A percentile compares a stretch with the other conserved stretches of the same genome.
Conservation (phyloP, 1,140 invertebrate species). For the Harpegnathos saltator region DNA sequence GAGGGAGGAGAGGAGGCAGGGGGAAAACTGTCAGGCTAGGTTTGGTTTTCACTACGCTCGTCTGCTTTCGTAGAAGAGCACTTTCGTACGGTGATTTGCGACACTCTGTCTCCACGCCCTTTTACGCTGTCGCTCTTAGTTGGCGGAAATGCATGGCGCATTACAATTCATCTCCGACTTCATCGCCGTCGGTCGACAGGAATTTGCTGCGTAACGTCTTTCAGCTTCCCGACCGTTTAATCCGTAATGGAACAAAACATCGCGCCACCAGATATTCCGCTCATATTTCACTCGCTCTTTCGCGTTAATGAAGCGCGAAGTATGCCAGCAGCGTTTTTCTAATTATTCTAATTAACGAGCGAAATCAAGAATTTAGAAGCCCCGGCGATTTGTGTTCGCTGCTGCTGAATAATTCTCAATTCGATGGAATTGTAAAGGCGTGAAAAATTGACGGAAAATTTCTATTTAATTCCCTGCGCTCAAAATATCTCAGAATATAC, state of each 20-base stretch:
- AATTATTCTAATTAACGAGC: conserved; percentile 24
- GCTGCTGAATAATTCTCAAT: not conserved
- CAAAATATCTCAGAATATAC: not conserved
- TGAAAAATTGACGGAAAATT: not conserved
- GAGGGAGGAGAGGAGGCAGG: not conserved
- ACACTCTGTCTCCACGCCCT: conserved; percentile 60
- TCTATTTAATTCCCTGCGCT: not conserved
- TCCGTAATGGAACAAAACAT: conserved; percentile 57
- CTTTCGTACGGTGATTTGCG: conserved; percentile 61
- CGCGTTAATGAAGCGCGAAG: conserved; percentile 45
- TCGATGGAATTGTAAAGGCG: not conserved
- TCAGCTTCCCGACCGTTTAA: conserved; percentile 51
- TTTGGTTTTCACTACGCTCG: conserved; percentile 56
- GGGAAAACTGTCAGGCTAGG: conserved; percentile 59
- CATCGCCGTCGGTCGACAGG: conserved; percentile 45
- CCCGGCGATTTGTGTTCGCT: not conserved
- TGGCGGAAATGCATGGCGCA: conserved; percentile 56
- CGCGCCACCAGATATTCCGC: conserved; percentile 28
- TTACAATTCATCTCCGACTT: conserved; percentile 68
- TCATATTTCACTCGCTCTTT: conserved; percentile 44
- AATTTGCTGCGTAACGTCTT: conserved; percentile 61
- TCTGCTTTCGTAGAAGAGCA: conserved; percentile 56
- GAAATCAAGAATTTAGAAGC: not conserved
- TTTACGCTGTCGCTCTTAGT: conserved; percentile 66
- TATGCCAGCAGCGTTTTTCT: conserved; percentile 21